Base-by-base conservation (phyloP, 23 tunicate genomes). In the Trididemnum clinides region DNA sequence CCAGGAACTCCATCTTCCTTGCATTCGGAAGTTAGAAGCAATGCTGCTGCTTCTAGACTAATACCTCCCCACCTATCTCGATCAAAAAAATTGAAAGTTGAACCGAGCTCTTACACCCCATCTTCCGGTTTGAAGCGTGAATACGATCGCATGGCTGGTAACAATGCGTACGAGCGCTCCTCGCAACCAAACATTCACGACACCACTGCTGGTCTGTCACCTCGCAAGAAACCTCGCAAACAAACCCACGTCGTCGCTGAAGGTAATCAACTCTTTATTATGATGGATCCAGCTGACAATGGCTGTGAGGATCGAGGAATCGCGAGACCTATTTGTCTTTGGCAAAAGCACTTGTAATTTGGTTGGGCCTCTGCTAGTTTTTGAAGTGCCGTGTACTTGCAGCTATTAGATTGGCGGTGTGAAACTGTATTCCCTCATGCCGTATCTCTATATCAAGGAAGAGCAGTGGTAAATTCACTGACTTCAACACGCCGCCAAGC, bases 221-320 rank as follows among this genome's bases (percentile, higher is more conserved):
- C 97, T 25, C 36, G 97, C 49, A 92, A 92, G 87, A 90, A 90
- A 50, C 97, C 97, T 20, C 44, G 97, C 31, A 92, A 92, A 58
- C 97, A 92, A 51, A 92, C 97, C 26, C 97, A 92, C 44, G 71
- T 92, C 20, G 80, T 92, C 0, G 91, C 97, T 28, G 88, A 88
- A 83, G 92, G 97, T 92, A n/a, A n/a, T n/a, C n/a, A n/a, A n/a
- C n/a, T n/a, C n/a, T n/a, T n/a, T n/a, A n/a, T n/a, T n/a, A n/a
- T n/a, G n/a, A n/a, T n/a, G n/a, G n/a, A n/a, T n/a, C n/a, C n/a
- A n/a, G n/a, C n/a, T n/a, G n/a, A n/a, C n/a, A n/a, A n/a, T n/a
- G n/a, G n/a, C n/a, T n/a, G n/a, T n/a, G n/a, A n/a, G n/a, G n/a
- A n/a, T n/a, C n/a, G n/a, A n/a, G n/a, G n/a, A n/a, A n/a, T n/a